These are phyloP conservation scores for Drosophila pullipes DNA, from an alignment of 2,888 invertebrate species.

Conservation along the genomic window DNA sequence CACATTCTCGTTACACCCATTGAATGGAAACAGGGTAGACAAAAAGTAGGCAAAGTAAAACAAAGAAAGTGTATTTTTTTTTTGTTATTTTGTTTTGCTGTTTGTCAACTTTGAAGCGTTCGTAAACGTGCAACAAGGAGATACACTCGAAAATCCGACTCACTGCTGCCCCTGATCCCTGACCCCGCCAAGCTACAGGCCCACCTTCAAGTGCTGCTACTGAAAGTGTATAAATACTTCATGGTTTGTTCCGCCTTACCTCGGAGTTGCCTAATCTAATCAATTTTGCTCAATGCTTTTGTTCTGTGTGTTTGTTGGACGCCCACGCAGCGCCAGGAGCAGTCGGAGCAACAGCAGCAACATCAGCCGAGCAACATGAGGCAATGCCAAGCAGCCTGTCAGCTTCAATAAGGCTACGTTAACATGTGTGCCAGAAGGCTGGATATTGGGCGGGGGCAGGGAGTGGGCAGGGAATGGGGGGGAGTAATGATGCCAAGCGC, in stretches of 20 bases:
- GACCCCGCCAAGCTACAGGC: not conserved
- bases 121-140: constrained; percentile 41
- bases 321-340: constrained; percentile 1
- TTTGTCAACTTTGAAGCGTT: constrained; percentile 52
- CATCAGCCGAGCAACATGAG: constrained; percentile 33
- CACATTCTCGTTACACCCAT: not conserved
- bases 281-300: constrained; percentile 68
- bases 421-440: constrained; percentile 62
- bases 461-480: not conserved
- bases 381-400: constrained; percentile 60
- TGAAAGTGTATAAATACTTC: constrained; percentile 49
- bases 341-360: constrained; percentile 8
- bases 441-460: not conserved
- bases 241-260: constrained; percentile 49
- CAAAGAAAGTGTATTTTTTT: constrained; percentile 26
- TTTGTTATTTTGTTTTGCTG: constrained; percentile 23
- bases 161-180: not conserved
- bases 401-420: constrained; percentile 74
- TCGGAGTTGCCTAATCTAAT: constrained; percentile 72
- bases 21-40: not conserved
- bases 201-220: not conserved
- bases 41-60: constrained; percentile 21
- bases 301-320: constrained; percentile 20
- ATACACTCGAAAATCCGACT: constrained; percentile 8
- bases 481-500: constrained; percentile 5